Evolutionary conservation across 1,140 invertebrate genomes (phyloP).

Genomic region (Lepidostoma basale): DNA sequence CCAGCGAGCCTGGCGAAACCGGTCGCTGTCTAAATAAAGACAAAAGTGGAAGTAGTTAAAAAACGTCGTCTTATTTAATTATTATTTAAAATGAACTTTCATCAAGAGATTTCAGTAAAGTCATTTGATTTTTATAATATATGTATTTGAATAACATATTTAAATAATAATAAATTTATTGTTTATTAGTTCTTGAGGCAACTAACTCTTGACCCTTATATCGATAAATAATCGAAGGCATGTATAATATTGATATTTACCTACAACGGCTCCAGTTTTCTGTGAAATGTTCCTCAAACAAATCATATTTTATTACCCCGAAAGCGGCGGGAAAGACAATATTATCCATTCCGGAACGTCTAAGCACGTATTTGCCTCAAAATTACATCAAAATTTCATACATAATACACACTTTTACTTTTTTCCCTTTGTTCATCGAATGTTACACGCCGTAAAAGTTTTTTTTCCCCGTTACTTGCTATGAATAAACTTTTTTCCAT

Average conservation of each 20-base stretch:
- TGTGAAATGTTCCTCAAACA: neutral
- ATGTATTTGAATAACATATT: too few species aligned
- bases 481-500: constrained; percentile 9
- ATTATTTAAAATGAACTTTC: too few species aligned
- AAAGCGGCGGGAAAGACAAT: constrained; percentile 3
- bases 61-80: too few species aligned
- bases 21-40: too few species aligned
- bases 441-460: neutral
- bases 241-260: neutral
- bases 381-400: constrained; percentile 20
- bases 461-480: constrained; percentile 2
- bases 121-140: too few species aligned
- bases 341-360: constrained; percentile 11
- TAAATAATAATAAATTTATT: too few species aligned
- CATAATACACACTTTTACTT: constrained; percentile 7
- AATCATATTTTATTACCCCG: neutral
- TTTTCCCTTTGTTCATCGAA: neutral
- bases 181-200: too few species aligned
- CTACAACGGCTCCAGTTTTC: neutral
- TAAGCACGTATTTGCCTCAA: constrained; percentile 8
- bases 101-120: too few species aligned
- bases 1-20: too few species aligned
- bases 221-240: too few species aligned
- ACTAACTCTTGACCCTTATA: too few species aligned
- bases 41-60: too few species aligned